Evolutionary conservation across 92 coral and sea anemone species (phyloP), one percentile per base, ranked within the genome.

Genomic region (Palythoa caribaeorum): DNA sequence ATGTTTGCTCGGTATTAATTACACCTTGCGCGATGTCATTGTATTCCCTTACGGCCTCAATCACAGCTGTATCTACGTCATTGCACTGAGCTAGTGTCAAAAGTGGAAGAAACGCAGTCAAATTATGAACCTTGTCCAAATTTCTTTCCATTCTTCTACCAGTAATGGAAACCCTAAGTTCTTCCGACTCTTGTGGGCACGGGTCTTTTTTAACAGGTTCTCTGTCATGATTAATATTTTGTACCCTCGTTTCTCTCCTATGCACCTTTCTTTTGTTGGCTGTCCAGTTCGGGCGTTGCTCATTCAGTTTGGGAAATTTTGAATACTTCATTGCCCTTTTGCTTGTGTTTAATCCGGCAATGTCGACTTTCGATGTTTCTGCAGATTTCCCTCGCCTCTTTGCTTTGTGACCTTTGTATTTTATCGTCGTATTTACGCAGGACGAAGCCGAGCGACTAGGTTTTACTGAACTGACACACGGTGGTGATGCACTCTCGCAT

Each of bases 61-160:
- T 76, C 50, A 76, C 80, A 21, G 80, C 80, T 1, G 80, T 20
- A 19, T 76, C 80, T 3, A 76, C 80, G 17, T 76, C 80, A 10
- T 13, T 76, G 20, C 50, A 76, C 80, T 76, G 80, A 36, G 80
- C 53, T 62, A 76, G 57, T 52, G 63, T 54, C 17, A 76, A 15
- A 9, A 76, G 80, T 2, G 80, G 80, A 76, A 76, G 80, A 47
- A 9, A 76, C 9, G 39, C 40, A 17, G 40, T 76, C 80, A 76
- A 76, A 50, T 16, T 21, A 1, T 21, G 44, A 16, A 28, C 37
- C 12, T 38, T 17, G 35, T 76, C 53, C 44, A 76, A 3, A 0
- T 14, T 51, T 6, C 17, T 7, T 76, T 76, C 62, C 17, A 76
- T 38, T 35, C 80, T 21, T 44, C 65, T 76, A 21, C 80, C 50